These are phyloP conservation scores for Drosophila mojavensis DNA, from an alignment of 1,140 invertebrate species.

Conservation along the genomic window DNA sequence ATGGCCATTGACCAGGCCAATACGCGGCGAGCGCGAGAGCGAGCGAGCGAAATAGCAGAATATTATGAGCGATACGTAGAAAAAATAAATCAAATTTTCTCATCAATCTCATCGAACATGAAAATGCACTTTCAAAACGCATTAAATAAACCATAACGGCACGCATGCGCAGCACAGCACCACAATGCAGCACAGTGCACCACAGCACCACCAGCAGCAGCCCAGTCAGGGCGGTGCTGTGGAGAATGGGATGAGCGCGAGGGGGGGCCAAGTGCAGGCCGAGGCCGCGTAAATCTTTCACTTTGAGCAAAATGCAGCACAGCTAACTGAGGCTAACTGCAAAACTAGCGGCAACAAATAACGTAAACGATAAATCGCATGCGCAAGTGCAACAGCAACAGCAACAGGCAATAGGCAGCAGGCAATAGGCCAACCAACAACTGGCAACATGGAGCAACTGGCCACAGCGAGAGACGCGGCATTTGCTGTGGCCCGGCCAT, in stretches of 20 bases:
- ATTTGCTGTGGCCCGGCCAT: conserved; percentile 66
- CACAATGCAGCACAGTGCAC: conserved; percentile 16
- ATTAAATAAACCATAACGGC: conserved; percentile 83
- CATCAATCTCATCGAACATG: conserved; percentile 84
- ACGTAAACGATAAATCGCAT: conserved; percentile 82
- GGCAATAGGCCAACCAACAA: neutral
- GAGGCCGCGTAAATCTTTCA: conserved; percentile 81
- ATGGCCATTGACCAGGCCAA: conserved; percentile 19
- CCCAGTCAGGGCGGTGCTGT: conserved; percentile 1
- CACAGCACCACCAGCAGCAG: conserved; percentile 4
- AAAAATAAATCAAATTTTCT: conserved; percentile 84
- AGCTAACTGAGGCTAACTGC: conserved; percentile 78
- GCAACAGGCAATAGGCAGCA: conserved; percentile 2
- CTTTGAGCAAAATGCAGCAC: conserved; percentile 80
- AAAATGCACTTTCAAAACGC: conserved; percentile 84
- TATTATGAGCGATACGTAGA: conserved; percentile 40
- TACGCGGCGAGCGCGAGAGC: conserved; percentile 4
- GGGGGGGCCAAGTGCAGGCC: conserved; percentile 23
- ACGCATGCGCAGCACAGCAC: conserved; percentile 65
- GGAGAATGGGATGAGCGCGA: neutral
- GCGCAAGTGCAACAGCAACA: conserved; percentile 69
- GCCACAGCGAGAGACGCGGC: conserved; percentile 35
- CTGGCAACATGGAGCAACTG: conserved; percentile 49
- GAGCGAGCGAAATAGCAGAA: conserved; percentile 1
- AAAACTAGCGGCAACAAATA: conserved; percentile 81